A percentile compares a stretch with the other conserved stretches of the same genome.
Conservation (phyloP, 2,888 invertebrate species). For the Ethmia dodecea region DNA sequence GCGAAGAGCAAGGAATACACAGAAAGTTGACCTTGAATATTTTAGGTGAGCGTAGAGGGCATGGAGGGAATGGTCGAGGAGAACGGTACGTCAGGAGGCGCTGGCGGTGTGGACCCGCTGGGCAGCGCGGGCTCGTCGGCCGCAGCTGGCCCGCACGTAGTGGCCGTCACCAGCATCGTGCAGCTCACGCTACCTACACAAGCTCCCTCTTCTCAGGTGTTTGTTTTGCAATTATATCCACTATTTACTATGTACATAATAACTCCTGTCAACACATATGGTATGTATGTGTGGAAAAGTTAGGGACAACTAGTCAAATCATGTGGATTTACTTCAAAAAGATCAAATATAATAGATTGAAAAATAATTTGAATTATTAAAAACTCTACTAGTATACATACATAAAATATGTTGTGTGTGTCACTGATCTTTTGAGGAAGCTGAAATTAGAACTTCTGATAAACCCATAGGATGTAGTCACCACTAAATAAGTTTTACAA, state of each 20-base stretch:
- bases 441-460: too few species aligned
- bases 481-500: too few species aligned
- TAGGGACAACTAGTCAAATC: too few species aligned
- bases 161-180: conserved; percentile 86
- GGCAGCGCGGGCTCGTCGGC: conserved; percentile 44
- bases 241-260: not conserved
- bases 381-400: too few species aligned
- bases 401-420: too few species aligned
- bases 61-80: conserved; percentile 97
- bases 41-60: conserved; percentile 81
- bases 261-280: not conserved
- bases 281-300: too few species aligned
- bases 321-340: too few species aligned
- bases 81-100: conserved; percentile 80
- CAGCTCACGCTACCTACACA: conserved; percentile 87
- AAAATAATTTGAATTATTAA: too few species aligned
- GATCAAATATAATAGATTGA: too few species aligned
- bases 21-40: conserved; percentile 76
- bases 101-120: conserved; percentile 57
- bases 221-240: conserved; percentile 30
- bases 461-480: too few species aligned
- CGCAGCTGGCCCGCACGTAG: conserved; percentile 54
- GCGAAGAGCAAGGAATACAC: conserved; percentile 45
- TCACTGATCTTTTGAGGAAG: too few species aligned
- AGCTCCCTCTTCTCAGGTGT: conserved; percentile 82